Evolutionary conservation across 2,888 invertebrate genomes (phyloP).

Genomic region (Fragum sueziense): DNA sequence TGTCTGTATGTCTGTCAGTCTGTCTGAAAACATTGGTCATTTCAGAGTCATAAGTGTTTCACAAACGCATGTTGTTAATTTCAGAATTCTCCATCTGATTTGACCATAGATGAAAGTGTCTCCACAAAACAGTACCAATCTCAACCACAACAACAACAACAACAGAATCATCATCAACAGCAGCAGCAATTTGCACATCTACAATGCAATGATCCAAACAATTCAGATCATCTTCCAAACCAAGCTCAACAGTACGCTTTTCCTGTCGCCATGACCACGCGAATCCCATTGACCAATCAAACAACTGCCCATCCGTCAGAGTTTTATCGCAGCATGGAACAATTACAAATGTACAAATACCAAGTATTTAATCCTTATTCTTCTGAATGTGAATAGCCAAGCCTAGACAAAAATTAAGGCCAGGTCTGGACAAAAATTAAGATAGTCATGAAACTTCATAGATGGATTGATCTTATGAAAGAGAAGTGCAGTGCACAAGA

Average conservation of each 20-base stretch:
- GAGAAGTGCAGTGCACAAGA: too few relatives aligned
- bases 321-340: neutral
- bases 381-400: neutral
- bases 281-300: neutral
- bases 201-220: neutral
- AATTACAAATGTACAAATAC: neutral
- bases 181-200: neutral
- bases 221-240: neutral
- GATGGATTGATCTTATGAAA: too few relatives aligned
- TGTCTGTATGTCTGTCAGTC: too few relatives aligned
- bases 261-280: neutral
- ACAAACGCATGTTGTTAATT: neutral
- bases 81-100: neutral
- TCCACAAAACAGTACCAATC: neutral
- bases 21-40: too few relatives aligned
- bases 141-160: too few relatives aligned
- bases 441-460: too few relatives aligned
- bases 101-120: neutral
- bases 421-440: too few relatives aligned
- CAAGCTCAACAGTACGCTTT: neutral
- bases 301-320: neutral
- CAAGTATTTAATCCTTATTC: neutral
- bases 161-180: too few relatives aligned
- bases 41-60: too few relatives aligned
- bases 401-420: too few relatives aligned